phyloP scores from a whole-genome alignment of 1,140 invertebrate species.

The Agrypnia vestita region DNA sequence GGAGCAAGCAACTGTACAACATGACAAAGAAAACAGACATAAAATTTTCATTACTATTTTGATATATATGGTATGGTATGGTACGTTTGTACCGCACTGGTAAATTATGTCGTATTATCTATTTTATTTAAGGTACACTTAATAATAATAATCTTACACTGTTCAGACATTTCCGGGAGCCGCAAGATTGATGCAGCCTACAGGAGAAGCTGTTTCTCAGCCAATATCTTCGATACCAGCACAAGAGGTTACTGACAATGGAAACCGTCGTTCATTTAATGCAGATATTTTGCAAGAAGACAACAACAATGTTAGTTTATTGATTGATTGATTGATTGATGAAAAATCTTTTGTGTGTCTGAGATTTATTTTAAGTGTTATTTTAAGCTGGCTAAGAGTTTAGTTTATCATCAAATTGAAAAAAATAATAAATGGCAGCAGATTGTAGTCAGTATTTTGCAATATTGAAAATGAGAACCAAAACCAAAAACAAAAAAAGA shows the following conservation, averaged over 20 bases:
- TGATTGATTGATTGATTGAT: too few species aligned
- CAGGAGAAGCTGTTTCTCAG: constrained; percentile 57
- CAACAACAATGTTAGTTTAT: constrained; percentile 68
- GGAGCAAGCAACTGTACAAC: neutral
- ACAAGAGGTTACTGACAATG: constrained; percentile 58
- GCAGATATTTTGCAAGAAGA: constrained; percentile 68
- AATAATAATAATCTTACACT: neutral
- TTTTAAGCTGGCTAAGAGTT: neutral
- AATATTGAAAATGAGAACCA: too few species aligned
- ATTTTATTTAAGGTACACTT: neutral
- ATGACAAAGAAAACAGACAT: neutral
- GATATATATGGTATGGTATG: too few species aligned
- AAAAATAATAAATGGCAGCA: too few species aligned
- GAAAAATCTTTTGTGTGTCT: too few species aligned
- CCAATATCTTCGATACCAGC: constrained; percentile 4
- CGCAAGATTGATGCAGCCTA: constrained; percentile 68
- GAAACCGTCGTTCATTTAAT: constrained; percentile 66
- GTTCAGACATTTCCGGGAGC: constrained; percentile 70
- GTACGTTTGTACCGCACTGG: too few species aligned
- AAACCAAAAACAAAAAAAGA: too few species aligned
- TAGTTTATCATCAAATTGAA: neutral
- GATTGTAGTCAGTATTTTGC: too few species aligned
- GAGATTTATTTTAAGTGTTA: neutral
- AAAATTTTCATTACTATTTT: too few species aligned
- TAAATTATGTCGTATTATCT: neutral